Conservation (phyloP, 2,113 vertebrate genomes). For the Bettongia penicillata region DNA sequence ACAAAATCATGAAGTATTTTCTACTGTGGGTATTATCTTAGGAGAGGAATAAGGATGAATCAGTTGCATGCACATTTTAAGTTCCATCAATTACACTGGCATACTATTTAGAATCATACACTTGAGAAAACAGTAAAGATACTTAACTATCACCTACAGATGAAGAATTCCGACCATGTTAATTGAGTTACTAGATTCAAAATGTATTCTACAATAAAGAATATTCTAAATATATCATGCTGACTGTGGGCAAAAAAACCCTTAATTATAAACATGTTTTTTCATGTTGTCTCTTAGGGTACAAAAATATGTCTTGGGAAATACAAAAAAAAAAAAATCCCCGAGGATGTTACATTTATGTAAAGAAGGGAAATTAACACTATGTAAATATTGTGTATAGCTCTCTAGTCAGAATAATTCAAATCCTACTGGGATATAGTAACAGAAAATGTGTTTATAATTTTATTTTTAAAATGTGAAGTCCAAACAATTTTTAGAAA, state of each 20-base stretch:
- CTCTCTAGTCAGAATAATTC: slow-evolving; percentile 52
- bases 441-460: slow-evolving; percentile 25
- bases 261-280: not conserved
- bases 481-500: slow-evolving; percentile 22
- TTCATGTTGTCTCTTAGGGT: slow-evolving; percentile 5
- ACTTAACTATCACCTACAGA: not conserved
- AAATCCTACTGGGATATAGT: not conserved
- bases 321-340: slow-evolving; percentile 1
- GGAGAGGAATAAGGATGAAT: not conserved
- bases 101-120: not conserved
- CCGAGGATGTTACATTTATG: not conserved
- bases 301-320: not conserved
- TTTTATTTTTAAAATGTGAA: slow-evolving; percentile 53
- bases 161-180: not conserved
- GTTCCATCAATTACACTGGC: not conserved
- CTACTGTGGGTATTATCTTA: not conserved
- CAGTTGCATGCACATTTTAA: not conserved
- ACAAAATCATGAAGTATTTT: not conserved
- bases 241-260: not conserved
- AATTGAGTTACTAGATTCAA: not conserved
- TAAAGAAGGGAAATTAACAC: slow-evolving; percentile 15
- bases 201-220: not conserved
- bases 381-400: not conserved
- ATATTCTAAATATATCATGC: not conserved
- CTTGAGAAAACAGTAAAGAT: not conserved